Base-by-base conservation (phyloP, 2,888 invertebrate genomes). In the Cheilosia variabilis region DNA sequence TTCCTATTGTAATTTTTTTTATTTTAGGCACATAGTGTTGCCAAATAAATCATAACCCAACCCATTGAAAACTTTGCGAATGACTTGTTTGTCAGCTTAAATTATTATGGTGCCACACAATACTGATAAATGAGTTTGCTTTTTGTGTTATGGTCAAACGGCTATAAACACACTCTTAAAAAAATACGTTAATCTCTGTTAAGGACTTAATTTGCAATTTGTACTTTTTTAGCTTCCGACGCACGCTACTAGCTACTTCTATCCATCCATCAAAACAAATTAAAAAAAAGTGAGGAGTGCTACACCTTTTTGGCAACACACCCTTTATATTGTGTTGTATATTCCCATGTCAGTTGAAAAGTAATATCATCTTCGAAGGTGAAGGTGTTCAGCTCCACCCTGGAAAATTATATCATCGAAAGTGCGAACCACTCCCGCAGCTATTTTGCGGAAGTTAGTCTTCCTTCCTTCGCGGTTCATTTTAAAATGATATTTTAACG, bases 351-450 rank as follows among this genome's bases (percentile, higher is more conserved):
- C 66, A 45, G 53, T 41, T 65, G 76, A 63, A 73, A 72, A 13
- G 17, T 63, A 63, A 73, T 73, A 78, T 52, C 68, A 83, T 83
- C 72, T 58, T 60, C 34, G 72, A 78, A 73, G 66, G 77, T 68
- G 72, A 78, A 73, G 66, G 77, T 68, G 75, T 63, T 24, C 66
- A 72, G 68, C 57, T 68, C 66, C 68, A 69, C 68, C 83, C 37
- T 52, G 19, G 22, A 45, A n/a, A 65, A 78, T 69, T 50, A 63
- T 78, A 69, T 55, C 57, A 78, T 78, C 57, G 62, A 73, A 73
- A 73, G 57, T 62, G 52, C 47, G 57, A 69, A 78, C 83, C 83
- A 78, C 83, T 68, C 83, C 83, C 73, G 68, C 62, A 52, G 27
- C 13, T 15, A 31, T 52, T 22, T 58, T 55, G 68, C 72, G 78